These are phyloP conservation scores for Spodoptera frugiperda DNA, from an alignment of 1,140 invertebrate genomes.

Conservation along the genomic window DNA sequence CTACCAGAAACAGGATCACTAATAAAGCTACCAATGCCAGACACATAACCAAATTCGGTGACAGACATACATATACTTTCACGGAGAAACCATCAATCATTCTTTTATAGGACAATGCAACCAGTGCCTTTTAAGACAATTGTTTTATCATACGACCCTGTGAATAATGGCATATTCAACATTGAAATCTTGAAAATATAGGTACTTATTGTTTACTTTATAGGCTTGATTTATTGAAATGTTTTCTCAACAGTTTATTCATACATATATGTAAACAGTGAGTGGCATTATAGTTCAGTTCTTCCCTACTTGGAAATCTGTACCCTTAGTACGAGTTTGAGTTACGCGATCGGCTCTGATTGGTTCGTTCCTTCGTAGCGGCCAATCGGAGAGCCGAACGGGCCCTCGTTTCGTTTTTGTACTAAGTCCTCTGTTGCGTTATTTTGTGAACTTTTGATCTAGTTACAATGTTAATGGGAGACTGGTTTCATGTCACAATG, in stretches of 20 bases:
- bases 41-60: conserved; percentile 12
- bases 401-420: too few species aligned
- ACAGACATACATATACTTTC: conserved; percentile 16
- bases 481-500: too few species aligned
- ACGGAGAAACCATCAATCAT: conserved; percentile 38
- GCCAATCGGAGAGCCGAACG: too few species aligned
- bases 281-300: not conserved
- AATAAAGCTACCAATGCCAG: conserved; percentile 38
- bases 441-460: not conserved
- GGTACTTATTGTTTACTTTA: conserved; percentile 30
- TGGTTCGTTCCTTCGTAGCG: too few species aligned
- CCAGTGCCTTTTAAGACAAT: conserved; percentile 15
- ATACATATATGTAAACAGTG: conserved; percentile 34
- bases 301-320: conserved; percentile 27
- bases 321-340: too few species aligned
- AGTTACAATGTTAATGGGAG: not conserved
- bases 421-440: too few species aligned
- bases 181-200: conserved; percentile 34
- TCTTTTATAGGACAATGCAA: not conserved
- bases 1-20: conserved; percentile 15
- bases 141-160: not conserved
- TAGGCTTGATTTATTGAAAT: conserved; percentile 34
- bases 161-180: not conserved
- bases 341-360: too few species aligned
- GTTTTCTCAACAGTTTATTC: conserved; percentile 9